phyloP scores from a whole-genome alignment of 2,888 invertebrate genomes.

The Acronicta alni region DNA sequence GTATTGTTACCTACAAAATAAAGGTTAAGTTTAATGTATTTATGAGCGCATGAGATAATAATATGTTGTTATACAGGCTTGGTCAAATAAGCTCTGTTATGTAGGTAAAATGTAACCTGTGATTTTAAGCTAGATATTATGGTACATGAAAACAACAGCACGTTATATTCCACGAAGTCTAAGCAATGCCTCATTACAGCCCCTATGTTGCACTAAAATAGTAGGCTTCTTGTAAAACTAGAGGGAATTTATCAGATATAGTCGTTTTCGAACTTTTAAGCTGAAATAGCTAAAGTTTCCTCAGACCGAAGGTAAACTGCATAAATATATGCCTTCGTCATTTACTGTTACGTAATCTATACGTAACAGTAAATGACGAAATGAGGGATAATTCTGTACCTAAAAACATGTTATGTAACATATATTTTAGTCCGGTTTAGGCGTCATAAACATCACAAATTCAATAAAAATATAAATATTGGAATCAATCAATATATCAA shows the following conservation, averaged over 20 bases:
- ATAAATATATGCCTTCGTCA: conserved; percentile 3
- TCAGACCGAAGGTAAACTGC: conserved; percentile 9
- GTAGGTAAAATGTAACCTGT: background rate
- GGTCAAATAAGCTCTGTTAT: too few relatives aligned
- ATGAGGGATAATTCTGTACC: too few relatives aligned
- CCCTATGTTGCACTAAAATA: conserved; percentile 17
- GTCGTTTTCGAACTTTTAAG: conserved; percentile 28
- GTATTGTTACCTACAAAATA: too few relatives aligned
- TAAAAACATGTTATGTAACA: too few relatives aligned
- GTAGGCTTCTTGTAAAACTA: conserved; percentile 28
- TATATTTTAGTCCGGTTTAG: too few relatives aligned
- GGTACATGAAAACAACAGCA: conserved; percentile 8
- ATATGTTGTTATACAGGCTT: too few relatives aligned
- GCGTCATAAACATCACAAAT: too few relatives aligned
- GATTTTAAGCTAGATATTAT: conserved; percentile 17
- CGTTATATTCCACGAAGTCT: conserved; percentile 6
- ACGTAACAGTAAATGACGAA: too few relatives aligned
- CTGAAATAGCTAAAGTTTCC: conserved; percentile 31
- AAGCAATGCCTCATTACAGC: conserved; percentile 14
- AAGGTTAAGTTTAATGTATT: too few relatives aligned
- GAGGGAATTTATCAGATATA: conserved; percentile 18
- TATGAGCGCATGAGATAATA: too few relatives aligned
- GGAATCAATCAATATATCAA: too few relatives aligned
- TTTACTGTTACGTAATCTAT: conserved; percentile 6
- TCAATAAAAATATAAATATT: too few relatives aligned